These are phyloP conservation scores for Chymomyza procnemis DNA, from an alignment of 2,888 invertebrate species.

Conservation along the genomic window DNA sequence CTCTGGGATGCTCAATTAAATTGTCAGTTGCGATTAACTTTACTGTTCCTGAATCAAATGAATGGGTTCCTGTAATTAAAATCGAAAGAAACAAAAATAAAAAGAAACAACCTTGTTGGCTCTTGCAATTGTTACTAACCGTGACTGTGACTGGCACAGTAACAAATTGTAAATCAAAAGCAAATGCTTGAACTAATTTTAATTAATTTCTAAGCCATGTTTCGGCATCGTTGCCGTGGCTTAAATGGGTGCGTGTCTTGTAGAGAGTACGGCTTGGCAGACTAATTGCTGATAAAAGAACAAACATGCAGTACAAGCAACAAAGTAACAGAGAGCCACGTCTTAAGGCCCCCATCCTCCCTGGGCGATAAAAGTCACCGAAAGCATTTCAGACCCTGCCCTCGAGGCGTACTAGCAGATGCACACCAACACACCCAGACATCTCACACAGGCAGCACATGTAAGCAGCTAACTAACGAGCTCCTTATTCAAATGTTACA, in stretches of 20 bases:
- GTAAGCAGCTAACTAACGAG: not conserved
- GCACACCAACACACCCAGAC: not conserved
- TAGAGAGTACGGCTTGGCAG: not conserved
- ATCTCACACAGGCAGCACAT: not conserved
- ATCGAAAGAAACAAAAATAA: not conserved
- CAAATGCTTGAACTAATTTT: slow-evolving; percentile 38
- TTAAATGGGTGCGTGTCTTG: not conserved
- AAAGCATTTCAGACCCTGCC: not conserved
- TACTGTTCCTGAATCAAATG: not conserved
- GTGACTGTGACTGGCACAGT: slow-evolving; percentile 5
- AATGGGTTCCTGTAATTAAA: not conserved
- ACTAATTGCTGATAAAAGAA: not conserved
- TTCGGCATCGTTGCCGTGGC: not conserved
- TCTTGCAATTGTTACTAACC: not conserved
- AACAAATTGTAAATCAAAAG: slow-evolving; percentile 33
- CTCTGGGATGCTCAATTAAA: not conserved
- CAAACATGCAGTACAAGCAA: not conserved
- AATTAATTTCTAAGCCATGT: slow-evolving; percentile 20
- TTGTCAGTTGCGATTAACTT: not conserved
- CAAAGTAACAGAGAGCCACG: not conserved
- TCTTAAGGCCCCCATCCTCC: not conserved
- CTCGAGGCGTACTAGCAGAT: not conserved
- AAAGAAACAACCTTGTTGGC: too few species aligned
- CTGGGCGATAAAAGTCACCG: not conserved
- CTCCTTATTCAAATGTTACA: not conserved